A percentile compares a stretch with the other conserved stretches of the same genome.
Evolutionary conservation across 2,113 vertebrate genomes (phyloP).

Genomic region (Kobus ellipsiprymnus): DNA sequence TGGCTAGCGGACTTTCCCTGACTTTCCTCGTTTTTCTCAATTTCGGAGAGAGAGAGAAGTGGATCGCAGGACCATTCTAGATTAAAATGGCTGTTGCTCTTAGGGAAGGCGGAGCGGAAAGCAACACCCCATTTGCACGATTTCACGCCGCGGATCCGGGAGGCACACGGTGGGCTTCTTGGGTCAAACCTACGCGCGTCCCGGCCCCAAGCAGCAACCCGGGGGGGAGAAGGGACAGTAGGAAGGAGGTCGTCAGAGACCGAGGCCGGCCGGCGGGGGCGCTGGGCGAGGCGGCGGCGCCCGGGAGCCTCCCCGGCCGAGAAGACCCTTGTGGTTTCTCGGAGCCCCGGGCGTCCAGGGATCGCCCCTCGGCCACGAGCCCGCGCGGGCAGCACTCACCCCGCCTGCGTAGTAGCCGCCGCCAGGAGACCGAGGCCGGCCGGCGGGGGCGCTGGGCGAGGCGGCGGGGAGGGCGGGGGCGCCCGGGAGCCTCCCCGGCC

Average conservation of each 20-base stretch:
- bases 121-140: background rate
- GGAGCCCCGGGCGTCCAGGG: accelerated
- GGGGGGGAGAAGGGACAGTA: accelerated
- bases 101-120: background rate
- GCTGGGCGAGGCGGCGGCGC: background rate
- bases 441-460: background rate
- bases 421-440: background rate
- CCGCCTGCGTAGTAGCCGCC: conserved; percentile 75
- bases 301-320: background rate
- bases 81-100: conserved; percentile 52
- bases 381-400: conserved; percentile 61
- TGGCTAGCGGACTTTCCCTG: background rate
- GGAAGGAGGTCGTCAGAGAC: background rate
- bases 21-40: no score
- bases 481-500: background rate
- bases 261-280: background rate
- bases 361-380: background rate
- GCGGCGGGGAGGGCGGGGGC: background rate
- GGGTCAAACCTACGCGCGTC: background rate
- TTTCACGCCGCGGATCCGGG: background rate
- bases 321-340: background rate
- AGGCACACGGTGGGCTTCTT: background rate
- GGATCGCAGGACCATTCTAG: background rate
- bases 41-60: background rate
- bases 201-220: background rate